phyloP scores from a whole-genome alignment of 2,113 vertebrate species.

The Tachycineta bicolor region DNA sequence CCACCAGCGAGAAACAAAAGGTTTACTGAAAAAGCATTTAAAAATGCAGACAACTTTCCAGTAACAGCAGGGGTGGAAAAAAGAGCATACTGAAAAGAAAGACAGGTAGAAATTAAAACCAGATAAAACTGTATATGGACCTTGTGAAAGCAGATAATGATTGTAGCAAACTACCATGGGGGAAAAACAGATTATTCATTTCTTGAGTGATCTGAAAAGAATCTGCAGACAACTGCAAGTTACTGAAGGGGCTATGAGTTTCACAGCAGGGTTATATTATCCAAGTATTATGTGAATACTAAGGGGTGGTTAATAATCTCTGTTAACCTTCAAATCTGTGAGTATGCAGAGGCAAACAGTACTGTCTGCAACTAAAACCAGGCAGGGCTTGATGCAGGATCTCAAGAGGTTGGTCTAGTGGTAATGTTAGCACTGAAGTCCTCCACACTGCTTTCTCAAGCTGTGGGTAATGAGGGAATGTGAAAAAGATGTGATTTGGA shows the following conservation, averaged over 20 bases:
- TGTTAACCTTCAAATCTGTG: background rate
- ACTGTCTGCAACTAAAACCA: background rate
- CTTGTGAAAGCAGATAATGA: background rate
- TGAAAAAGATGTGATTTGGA: background rate
- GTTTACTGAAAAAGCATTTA: background rate
- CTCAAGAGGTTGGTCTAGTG: background rate
- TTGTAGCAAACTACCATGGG: background rate
- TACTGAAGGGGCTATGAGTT: background rate
- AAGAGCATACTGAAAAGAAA: background rate
- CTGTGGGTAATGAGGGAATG: rapidly evolving
- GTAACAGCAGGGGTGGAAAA: background rate
- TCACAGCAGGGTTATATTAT: background rate
- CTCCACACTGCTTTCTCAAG: rapidly evolving
- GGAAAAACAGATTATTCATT: background rate
- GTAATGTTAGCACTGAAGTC: background rate
- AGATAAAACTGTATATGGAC: background rate
- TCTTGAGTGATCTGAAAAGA: background rate
- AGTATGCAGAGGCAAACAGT: background rate
- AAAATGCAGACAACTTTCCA: background rate
- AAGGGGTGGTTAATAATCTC: background rate
- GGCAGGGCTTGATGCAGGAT: background rate
- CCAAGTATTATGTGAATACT: background rate
- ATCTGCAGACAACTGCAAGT: background rate
- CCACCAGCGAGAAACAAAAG: background rate
- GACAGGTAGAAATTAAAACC: background rate